Conservation (phyloP, 1,140 invertebrate species). For the Drosophila rufa region DNA sequence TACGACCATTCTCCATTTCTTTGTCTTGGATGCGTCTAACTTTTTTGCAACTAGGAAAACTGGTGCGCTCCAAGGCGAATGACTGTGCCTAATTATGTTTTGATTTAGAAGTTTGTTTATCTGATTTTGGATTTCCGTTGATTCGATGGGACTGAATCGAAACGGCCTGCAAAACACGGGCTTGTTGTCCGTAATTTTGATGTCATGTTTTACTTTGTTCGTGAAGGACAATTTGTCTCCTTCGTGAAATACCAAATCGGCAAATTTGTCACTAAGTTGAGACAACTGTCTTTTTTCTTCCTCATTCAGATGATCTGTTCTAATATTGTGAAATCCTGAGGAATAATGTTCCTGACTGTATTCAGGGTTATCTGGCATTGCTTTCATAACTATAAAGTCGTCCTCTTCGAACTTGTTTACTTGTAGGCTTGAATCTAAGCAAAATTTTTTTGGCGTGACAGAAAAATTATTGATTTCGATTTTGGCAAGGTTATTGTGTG, state of each 20-base stretch:
- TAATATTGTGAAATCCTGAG: background rate
- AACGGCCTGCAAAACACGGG: constrained; percentile 67
- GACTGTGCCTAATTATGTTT: constrained; percentile 14
- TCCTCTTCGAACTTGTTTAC: constrained; percentile 5
- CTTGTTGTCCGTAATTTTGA: constrained; percentile 28
- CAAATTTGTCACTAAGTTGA: background rate
- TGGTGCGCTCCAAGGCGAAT: constrained; percentile 39
- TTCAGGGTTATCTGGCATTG: background rate
- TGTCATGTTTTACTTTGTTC: constrained; percentile 14
- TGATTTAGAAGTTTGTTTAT: constrained; percentile 61
- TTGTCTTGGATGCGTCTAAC: constrained; percentile 21
- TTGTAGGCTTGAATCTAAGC: background rate
- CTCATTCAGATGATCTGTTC: background rate
- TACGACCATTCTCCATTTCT: constrained; percentile 68
- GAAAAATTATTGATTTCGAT: constrained; percentile 4
- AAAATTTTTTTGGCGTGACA: background rate
- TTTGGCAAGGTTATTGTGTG: too few species aligned
- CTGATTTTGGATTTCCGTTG: constrained; percentile 57
- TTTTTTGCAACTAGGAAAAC: constrained; percentile 56
- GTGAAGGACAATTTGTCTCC: background rate
- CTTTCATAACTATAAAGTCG: background rate
- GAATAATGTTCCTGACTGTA: background rate
- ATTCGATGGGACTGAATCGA: constrained; percentile 68
- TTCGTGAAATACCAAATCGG: background rate
- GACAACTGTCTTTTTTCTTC: background rate